Base-by-base conservation (phyloP, 2,888 invertebrate genomes). In the Nemotelus nigrinus region DNA sequence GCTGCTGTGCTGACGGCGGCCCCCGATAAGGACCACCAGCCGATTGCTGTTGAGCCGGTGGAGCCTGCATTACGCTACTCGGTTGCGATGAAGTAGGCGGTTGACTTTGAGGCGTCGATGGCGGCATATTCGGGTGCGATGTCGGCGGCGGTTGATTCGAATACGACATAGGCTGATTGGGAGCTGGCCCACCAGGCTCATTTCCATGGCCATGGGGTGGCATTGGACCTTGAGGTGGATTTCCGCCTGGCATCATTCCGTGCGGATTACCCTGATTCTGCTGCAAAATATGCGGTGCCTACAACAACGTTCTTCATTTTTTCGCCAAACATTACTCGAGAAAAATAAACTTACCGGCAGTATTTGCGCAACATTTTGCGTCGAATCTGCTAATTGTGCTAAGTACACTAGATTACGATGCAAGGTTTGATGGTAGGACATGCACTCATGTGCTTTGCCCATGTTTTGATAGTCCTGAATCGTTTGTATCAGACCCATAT, bases 381-480 rank as follows among this genome's bases (percentile, higher is more conserved):
- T 95, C 39, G 96, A 93, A 89, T 99, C 99, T n/a, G 98, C 98
- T 79, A 99, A 91, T 45, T 97, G 96, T 6, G 98, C 98, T 82
- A 99, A 89, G 87, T 97, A 98, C 0, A 98, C 96, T 80, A 99
- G 90, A 89, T 99, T 99, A 81, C 98, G 90, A 85, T 99, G 99
- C 80, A 99, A 88, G 80, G 96, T 92, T 87, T 97, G 96, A 86
- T 98, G 98, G 86, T 96, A 96, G 89, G 96, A 96, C 86, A 96
- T 91, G 85, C 96, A 96, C 89, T 98, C 98, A 87, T 95, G 93
- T 41, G 93, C 90, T 87, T 97, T 97, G 79, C 98, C 98, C 89
- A 97, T 97, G 81, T 92, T 94, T 88, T 99, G 98, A 88, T 94
- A 98, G 83, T 99, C 98, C 87, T 97, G 95, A 84, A 99, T 98